Evolutionary conservation across 2,113 vertebrate genomes (phyloP).

Genomic region (Sus scrofa): DNA sequence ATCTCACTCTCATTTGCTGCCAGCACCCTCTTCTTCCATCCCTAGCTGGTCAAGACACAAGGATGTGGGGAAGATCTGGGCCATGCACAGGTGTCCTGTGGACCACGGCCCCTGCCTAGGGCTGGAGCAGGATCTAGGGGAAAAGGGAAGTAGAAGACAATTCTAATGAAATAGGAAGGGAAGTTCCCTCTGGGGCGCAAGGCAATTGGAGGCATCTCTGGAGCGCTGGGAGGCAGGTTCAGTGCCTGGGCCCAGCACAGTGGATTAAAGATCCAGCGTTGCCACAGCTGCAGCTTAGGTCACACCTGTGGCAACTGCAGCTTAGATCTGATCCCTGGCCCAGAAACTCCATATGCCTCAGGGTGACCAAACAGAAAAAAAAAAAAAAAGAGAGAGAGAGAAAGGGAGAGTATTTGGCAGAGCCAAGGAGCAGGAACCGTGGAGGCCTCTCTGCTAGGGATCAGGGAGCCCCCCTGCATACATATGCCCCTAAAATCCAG

Average conservation of each 20-base stretch:
- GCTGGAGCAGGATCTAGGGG: not conserved
- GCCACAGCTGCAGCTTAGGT: too few species aligned
- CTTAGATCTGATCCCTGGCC: too few species aligned
- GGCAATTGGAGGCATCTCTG: too few species aligned
- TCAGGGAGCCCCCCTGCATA: not conserved
- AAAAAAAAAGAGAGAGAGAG: not conserved
- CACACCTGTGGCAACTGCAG: too few species aligned
- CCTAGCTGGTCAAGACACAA: not conserved
- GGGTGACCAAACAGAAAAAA: too few species aligned
- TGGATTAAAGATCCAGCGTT: too few species aligned
- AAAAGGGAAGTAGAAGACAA: not conserved
- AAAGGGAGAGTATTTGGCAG: not conserved
- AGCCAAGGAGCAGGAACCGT: not conserved
- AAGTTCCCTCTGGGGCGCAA: too few species aligned
- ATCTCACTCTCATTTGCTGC: not conserved
- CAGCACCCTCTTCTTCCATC: not conserved
- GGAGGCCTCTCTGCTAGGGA: not conserved
- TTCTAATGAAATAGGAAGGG: not conserved
- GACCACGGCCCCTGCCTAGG: not conserved
- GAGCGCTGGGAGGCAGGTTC: too few species aligned
- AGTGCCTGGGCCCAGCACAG: too few species aligned
- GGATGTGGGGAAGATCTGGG: not conserved
- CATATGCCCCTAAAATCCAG: not conserved
- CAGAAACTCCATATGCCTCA: too few species aligned
- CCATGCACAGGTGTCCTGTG: not conserved